These are phyloP conservation scores for Eledone cirrhosa DNA, from an alignment of 2,888 invertebrate species.

Conservation along the genomic window DNA sequence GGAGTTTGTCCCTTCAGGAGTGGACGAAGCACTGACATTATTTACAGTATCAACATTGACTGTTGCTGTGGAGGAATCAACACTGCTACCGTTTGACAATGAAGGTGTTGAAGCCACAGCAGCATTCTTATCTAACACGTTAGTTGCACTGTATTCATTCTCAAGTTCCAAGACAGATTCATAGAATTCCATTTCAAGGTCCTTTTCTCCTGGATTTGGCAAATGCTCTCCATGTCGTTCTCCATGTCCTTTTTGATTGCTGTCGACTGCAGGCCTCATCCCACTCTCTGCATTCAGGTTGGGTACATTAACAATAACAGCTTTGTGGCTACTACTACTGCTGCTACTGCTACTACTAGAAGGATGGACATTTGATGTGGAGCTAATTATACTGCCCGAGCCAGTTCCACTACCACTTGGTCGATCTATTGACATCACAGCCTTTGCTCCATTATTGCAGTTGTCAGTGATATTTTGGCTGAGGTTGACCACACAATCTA, in stretches of 20 bases:
- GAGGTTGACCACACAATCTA: slow-evolving; percentile 20
- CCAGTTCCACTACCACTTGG: background rate
- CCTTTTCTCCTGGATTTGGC: slow-evolving; percentile 4
- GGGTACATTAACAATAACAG: slow-evolving; percentile 15
- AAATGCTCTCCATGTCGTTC: slow-evolving; percentile 1
- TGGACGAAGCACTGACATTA: background rate
- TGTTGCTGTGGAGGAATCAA: background rate
- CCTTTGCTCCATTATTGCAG: background rate
- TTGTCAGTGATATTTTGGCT: slow-evolving; percentile 12
- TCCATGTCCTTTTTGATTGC: background rate
- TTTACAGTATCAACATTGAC: background rate
- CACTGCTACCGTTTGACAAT: background rate
- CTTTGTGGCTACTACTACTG: slow-evolving; percentile 18
- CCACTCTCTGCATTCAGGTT: background rate
- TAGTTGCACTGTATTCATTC: slow-evolving; percentile 20
- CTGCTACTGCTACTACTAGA: slow-evolving; percentile 3
- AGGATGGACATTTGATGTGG: slow-evolving; percentile 4
- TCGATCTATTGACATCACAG: background rate
- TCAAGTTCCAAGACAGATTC: slow-evolving; percentile 10
- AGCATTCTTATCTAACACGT: background rate
- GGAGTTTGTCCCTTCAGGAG: background rate
- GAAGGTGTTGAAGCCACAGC: background rate
- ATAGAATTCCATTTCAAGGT: slow-evolving; percentile 20
- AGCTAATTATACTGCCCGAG: background rate
- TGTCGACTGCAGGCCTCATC: background rate